Evolutionary conservation across 2,888 invertebrate genomes (phyloP), one percentile per base, ranked within the genome.

Genomic region (Exocentrus adspersus): DNA sequence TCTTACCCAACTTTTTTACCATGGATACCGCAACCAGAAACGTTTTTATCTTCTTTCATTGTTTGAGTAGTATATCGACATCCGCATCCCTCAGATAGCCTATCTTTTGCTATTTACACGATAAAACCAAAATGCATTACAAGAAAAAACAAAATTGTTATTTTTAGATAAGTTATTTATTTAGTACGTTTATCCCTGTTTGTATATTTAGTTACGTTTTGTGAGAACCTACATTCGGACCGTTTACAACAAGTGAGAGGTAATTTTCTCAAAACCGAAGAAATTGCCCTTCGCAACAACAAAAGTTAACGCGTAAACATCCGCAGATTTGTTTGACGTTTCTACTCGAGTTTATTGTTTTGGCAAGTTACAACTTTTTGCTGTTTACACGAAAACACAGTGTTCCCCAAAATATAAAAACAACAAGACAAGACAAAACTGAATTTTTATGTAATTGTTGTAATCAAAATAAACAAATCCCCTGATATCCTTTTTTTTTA

Each of bases 101-200:
- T 74, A 77, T 77, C 77, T 76, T 74, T 77, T 70, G 78, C 75
- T 80, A 80, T 81, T 80, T 80, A 75, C 77, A 73, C 75, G 77
- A 76, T 78, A 75, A 77, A 78, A 78, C 78, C 79, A 79, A 80
- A 80, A 80, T 78, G 77, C 79, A 78, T 72, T 70, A 68, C 63
- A 70, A 76, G 77, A 80, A 80, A 81, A 80, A 80, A 79, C 71
- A 78, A 73, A 72, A 72, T 71, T 79, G 79, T 80, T 80, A 77
- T 80, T 79, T 80, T 79, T 79, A 79, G 80, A 79, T 80, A 80
- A 76, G 54, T 71, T 78, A 72, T 79, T 79, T 80, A 67, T 76
- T 75, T 76, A 75, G 77, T 77, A 72, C 73, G 68, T 71, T 72
- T 78, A 76, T 75, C 72, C 75, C 75, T 77, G 72, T 75, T 76